phyloP scores from a whole-genome alignment of 1,140 invertebrate species.

The Platyscapa corneri region DNA sequence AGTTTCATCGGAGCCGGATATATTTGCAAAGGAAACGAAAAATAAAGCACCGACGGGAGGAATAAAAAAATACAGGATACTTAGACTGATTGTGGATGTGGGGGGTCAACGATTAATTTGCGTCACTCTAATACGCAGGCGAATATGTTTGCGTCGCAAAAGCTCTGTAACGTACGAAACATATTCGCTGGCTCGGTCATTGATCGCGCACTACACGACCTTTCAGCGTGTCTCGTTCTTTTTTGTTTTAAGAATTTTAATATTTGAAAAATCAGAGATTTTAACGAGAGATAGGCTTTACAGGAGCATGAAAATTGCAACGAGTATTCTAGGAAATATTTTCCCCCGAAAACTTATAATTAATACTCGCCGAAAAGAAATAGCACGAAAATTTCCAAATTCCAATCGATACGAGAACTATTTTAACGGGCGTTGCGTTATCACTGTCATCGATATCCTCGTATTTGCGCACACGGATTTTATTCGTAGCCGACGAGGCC shows the following conservation, averaged over 20 bases:
- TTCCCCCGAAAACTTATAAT: background rate
- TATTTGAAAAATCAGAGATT: background rate
- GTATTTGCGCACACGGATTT: too few relatives aligned
- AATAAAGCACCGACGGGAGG: background rate
- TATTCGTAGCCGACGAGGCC: too few relatives aligned
- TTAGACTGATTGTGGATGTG: too few relatives aligned
- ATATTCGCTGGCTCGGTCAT: too few relatives aligned
- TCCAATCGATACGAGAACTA: too few relatives aligned
- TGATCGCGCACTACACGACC: too few relatives aligned
- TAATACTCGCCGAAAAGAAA: background rate
- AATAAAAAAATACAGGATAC: background rate
- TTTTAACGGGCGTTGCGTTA: too few relatives aligned
- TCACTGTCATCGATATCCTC: too few relatives aligned
- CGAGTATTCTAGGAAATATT: background rate
- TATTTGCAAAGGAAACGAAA: background rate
- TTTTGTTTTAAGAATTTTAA: background rate
- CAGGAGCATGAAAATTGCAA: background rate
- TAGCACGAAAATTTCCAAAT: background rate
- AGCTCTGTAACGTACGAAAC: background rate
- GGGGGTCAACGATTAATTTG: background rate
- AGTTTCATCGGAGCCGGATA: background rate
- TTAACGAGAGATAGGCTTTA: background rate
- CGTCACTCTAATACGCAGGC: background rate
- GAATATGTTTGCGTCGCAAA: background rate
- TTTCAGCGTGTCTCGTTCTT: too few relatives aligned